Evolutionary conservation across 1,140 invertebrate genomes (phyloP).

Genomic region (Liolophura sinensis): DNA sequence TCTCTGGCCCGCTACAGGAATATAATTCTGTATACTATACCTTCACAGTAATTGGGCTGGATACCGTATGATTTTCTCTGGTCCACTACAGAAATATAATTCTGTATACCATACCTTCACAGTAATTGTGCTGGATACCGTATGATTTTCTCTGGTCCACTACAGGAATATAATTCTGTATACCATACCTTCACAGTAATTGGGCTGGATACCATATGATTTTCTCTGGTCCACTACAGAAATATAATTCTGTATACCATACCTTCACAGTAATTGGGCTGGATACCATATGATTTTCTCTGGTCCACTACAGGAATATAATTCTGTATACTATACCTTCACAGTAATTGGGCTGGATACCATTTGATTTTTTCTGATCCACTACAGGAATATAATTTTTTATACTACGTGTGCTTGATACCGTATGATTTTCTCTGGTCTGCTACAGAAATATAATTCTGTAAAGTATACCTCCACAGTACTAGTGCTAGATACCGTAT

Average conservation of each 20-base stretch:
- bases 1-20: conserved; percentile 88
- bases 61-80: neutral
- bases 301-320: too few relatives aligned
- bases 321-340: too few relatives aligned
- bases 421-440: too few relatives aligned
- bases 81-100: too few relatives aligned
- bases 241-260: conserved; percentile 50
- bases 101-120: conserved; percentile 65
- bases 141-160: conserved; percentile 33
- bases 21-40: neutral
- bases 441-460: too few relatives aligned
- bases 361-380: too few relatives aligned
- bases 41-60: neutral
- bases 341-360: too few relatives aligned
- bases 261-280: neutral
- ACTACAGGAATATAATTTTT: too few relatives aligned
- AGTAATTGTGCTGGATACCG: conserved; percentile 73
- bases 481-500: conserved; percentile 72
- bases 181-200: conserved; percentile 70
- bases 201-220: conserved; percentile 77
- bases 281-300: too few relatives aligned
- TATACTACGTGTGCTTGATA: too few relatives aligned
- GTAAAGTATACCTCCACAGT: conserved; percentile 67
- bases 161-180: too few relatives aligned
- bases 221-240: conserved; percentile 88